These are phyloP conservation scores for Chloroclysta siterata DNA, from an alignment of 2,888 invertebrate species.

Conservation along the genomic window DNA sequence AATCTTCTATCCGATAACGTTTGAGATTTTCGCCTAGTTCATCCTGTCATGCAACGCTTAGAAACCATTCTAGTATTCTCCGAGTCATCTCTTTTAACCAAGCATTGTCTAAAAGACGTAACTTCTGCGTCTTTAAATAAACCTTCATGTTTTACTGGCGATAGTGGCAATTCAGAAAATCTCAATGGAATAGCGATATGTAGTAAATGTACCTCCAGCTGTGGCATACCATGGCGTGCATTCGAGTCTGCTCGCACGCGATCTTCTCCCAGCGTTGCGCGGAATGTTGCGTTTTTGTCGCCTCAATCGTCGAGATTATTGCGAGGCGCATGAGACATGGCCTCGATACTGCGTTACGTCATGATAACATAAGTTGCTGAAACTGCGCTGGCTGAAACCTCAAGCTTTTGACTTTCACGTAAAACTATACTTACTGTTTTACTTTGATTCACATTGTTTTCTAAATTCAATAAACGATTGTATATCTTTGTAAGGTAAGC, in stretches of 20 bases:
- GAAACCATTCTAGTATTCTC: background rate
- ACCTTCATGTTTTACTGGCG: background rate
- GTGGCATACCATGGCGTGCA: slow-evolving; percentile 42
- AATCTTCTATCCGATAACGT: background rate
- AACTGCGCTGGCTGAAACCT: background rate
- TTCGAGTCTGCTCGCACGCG: slow-evolving; percentile 56
- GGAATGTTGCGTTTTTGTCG: slow-evolving; percentile 69
- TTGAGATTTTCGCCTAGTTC: background rate
- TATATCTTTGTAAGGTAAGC: no score
- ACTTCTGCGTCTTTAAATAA: no score
- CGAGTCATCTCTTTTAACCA: background rate
- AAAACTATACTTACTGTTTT: background rate
- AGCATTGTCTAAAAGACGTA: background rate
- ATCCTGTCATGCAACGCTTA: background rate
- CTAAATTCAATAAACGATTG: background rate
- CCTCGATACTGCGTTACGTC: slow-evolving; percentile 47
- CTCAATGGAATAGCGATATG: slow-evolving; percentile 40
- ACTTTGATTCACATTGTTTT: background rate
- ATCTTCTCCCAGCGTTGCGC: slow-evolving; percentile 54
- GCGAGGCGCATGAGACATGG: slow-evolving; percentile 51
- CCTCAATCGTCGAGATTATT: slow-evolving; percentile 57
- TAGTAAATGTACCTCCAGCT: slow-evolving; percentile 38
- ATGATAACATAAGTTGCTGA: slow-evolving; percentile 1
- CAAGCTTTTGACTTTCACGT: background rate
- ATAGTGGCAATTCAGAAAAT: slow-evolving; percentile 10